Evolutionary conservation across 30 jellyfish, hydroid and myxozoan species (phyloP), one percentile per base, ranked within the genome.

Genomic region (Hydra vulgaris): DNA sequence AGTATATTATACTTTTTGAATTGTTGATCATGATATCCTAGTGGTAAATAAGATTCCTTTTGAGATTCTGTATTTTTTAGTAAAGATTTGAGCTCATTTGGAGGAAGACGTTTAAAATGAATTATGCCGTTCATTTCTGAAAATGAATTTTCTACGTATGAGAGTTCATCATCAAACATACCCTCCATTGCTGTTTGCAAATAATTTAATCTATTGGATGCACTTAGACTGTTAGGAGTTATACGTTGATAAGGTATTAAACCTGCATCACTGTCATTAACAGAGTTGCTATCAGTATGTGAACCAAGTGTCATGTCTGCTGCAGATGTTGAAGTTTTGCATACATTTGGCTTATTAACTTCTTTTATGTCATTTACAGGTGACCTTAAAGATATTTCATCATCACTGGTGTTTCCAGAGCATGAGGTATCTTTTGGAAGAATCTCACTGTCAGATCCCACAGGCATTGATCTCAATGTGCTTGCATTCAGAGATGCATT

Each of bases 381-480:
- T 21, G 66, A 26, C 53, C 40, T 70, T 0, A 74, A 71, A 70
- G 19, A 66, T 21, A 70, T 52, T 27, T 80, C 87, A 66, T 80
- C 87, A n/a, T 80, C 87, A 7, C 87, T 80, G 23, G 87, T 80
- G 72, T 66, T 66, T 66, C 26, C 83, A 21, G 87, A 80, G 61
- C n/a, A 80, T 25, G 87, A 25, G 18, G 87, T 80, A 55, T 80
- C 87, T 25, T 80, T 80, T 18, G 87, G 87, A 0, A 78, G 77
- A 25, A 80, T n/a, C 5, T 78, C 85, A 66, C 81, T 66, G 27
- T 80, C 87, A 18, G 87, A 22, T n/a, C 71, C 87, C 15, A 66
- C 26, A 54, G 68, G 53, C 22, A 70, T 21, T 17, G 87, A 80
- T 25, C 70, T 56, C 17, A 80, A 54, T 15, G 87, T 80, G 66